These are phyloP conservation scores for Lasioglossum zephyrum DNA, from an alignment of 2,888 invertebrate species.

Conservation along the genomic window DNA sequence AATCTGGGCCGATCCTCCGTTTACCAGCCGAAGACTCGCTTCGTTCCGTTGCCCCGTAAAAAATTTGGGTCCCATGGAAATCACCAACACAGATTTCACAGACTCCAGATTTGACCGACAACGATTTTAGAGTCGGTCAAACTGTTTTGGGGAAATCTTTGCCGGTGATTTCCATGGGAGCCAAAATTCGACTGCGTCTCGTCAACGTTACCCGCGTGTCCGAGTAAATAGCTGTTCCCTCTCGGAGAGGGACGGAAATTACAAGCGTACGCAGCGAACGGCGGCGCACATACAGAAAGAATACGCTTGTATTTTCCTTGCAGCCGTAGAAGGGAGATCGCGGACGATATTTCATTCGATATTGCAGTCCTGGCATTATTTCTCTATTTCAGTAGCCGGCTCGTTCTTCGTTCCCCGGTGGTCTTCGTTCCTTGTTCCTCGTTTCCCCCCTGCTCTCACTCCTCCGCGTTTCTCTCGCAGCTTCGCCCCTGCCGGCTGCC, in stretches of 20 bases:
- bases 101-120: no score
- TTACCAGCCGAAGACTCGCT: not conserved
- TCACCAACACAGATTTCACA: no score
- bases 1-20: not conserved
- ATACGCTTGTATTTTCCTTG: conserved; percentile 71
- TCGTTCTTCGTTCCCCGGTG: conserved; percentile 27
- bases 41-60: not conserved
- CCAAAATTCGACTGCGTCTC: not conserved
- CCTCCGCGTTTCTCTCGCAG: conserved; percentile 49
- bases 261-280: conserved; percentile 34
- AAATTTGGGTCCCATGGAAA: no score
- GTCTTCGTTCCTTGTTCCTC: conserved; percentile 31
- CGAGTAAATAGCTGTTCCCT: conserved; percentile 47
- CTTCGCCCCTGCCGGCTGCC: conserved; percentile 62
- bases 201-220: not conserved
- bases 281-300: conserved; percentile 39
- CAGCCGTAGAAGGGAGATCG: conserved; percentile 72
- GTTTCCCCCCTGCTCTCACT: conserved; percentile 17
- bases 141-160: no score
- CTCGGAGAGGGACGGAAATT: conserved; percentile 43
- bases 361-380: conserved; percentile 83
- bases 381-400: conserved; percentile 81
- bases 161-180: no score
- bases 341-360: conserved; percentile 84
- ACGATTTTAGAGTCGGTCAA: no score